Percentiles rank a stretch among this genome's conserved stretches.
phyloP scores from a whole-genome alignment of 2,888 invertebrate species.

The Ichneumoninae sp. region DNA sequence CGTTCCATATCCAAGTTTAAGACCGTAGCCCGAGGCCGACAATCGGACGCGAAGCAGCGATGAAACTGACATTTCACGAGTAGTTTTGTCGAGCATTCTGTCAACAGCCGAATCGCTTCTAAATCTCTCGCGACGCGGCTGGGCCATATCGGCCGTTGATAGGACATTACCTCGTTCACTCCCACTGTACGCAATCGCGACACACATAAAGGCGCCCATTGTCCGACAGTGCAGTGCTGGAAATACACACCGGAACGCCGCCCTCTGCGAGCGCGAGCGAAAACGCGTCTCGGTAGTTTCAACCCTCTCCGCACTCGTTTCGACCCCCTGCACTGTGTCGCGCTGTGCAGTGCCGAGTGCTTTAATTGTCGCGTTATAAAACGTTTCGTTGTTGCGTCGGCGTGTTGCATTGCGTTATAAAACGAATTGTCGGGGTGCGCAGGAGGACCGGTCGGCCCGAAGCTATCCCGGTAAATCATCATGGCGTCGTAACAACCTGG shows the following conservation, averaged over 20 bases:
- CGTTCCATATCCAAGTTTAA: too few species aligned
- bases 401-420: constrained; percentile 69
- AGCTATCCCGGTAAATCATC: constrained; percentile 65
- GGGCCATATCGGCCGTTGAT: background rate
- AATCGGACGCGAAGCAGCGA: too few species aligned
- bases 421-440: constrained; percentile 73
- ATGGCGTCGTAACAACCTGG: constrained; percentile 65
- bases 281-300: background rate
- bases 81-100: too few species aligned
- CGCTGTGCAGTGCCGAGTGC: constrained; percentile 20
- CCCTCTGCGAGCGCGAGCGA: background rate
- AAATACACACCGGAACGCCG: constrained; percentile 1
- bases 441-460: constrained; percentile 32
- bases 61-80: too few species aligned
- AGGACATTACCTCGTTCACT: background rate
- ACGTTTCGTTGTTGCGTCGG: constrained; percentile 64
- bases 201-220: background rate
- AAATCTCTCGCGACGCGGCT: background rate
- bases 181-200: background rate
- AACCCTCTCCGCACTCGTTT: constrained; percentile 21
- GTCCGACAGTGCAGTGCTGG: background rate
- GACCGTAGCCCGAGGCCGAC: too few species aligned
- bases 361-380: constrained; percentile 70
- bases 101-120: background rate
- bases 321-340: constrained; percentile 6